phyloP scores from a whole-genome alignment of 2,888 invertebrate genomes.

The Synergus itoensis region DNA sequence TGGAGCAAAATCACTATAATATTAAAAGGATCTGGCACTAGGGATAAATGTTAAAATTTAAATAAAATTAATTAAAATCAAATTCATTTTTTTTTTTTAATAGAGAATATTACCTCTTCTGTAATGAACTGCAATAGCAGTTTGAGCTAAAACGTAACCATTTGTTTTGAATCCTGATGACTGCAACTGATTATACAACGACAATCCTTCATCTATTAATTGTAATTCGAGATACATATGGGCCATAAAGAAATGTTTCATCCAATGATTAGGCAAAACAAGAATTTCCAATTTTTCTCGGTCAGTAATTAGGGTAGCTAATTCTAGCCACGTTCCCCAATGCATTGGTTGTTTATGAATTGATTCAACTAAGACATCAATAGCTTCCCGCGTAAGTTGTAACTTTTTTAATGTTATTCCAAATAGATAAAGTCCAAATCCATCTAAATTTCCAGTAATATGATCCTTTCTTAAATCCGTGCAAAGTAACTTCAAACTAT shows the following conservation, averaged over 20 bases:
- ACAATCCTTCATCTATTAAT: slow-evolving; percentile 92
- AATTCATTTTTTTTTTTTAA: slow-evolving; percentile 9
- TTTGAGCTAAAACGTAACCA: slow-evolving; percentile 93
- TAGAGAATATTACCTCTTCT: slow-evolving; percentile 84
- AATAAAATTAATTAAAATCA: background rate
- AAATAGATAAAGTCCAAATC: slow-evolving; percentile 92
- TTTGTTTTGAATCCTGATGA: slow-evolving; percentile 91
- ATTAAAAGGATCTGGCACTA: background rate
- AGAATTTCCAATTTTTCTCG: slow-evolving; percentile 86
- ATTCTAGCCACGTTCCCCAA: slow-evolving; percentile 97
- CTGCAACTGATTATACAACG: slow-evolving; percentile 88
- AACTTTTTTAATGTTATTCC: slow-evolving; percentile 94
- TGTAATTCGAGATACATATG: slow-evolving; percentile 94
- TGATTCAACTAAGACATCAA: slow-evolving; percentile 88
- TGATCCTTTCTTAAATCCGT: slow-evolving; percentile 81
- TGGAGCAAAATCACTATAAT: slow-evolving; percentile 13
- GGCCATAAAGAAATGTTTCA: slow-evolving; percentile 94
- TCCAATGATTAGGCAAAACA: slow-evolving; percentile 93
- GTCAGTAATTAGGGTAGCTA: slow-evolving; percentile 91
- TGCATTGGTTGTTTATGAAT: slow-evolving; percentile 89
- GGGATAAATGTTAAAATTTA: slow-evolving; percentile 1
- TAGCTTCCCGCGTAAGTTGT: slow-evolving; percentile 88
- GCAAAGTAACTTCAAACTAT: slow-evolving; percentile 80
- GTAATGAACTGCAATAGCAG: slow-evolving; percentile 95
- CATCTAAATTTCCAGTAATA: slow-evolving; percentile 86